Evolutionary conservation across 2,113 vertebrate species (phyloP).

Genomic region (Choloepus hoffmanni): DNA sequence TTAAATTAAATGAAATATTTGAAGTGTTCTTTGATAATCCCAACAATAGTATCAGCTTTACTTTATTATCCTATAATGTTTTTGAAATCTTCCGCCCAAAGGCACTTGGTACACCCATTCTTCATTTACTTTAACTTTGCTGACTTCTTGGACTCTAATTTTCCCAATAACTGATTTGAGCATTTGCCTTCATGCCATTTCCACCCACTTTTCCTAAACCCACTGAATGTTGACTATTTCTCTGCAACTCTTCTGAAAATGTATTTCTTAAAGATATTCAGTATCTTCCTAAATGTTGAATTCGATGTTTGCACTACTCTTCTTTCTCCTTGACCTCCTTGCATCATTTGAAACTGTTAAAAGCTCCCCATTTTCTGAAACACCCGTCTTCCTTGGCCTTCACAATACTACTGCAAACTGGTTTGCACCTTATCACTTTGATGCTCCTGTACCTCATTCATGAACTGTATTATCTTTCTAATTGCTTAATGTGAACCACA

Average conservation of each 20-base stretch:
- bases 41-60: neutral
- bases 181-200: neutral
- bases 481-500: neutral
- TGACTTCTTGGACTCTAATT: neutral
- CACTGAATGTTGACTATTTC: neutral
- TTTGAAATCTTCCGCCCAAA: neutral
- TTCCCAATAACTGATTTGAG: neutral
- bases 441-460: neutral
- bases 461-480: neutral
- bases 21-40: neutral
- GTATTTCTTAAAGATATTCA: neutral
- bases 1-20: conserved; percentile 54
- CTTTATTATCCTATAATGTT: neutral
- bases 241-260: neutral
- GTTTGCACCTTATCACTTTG: neutral
- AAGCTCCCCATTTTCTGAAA: neutral
- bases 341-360: neutral
- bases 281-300: neutral
- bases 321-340: neutral
- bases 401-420: neutral
- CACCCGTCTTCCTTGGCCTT: neutral
- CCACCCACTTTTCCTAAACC: neutral
- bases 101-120: neutral
- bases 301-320: neutral
- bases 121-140: conserved; percentile 33